phyloP scores from a whole-genome alignment of 2,888 invertebrate species.

The Nudaria mundana region DNA sequence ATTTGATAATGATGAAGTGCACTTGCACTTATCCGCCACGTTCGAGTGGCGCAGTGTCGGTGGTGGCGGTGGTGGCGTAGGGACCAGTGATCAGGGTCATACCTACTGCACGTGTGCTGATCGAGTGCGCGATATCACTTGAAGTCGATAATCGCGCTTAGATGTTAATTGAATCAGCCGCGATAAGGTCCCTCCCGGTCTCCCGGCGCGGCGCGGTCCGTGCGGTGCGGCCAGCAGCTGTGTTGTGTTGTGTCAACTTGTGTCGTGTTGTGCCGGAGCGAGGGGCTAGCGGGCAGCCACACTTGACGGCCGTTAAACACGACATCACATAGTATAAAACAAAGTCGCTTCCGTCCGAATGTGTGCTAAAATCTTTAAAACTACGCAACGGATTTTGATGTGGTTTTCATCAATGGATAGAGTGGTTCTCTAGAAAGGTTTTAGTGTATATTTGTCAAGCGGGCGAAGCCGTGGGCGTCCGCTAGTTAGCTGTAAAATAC shows the following conservation, averaged over 20 bases:
- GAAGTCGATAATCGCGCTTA: slow-evolving; percentile 5
- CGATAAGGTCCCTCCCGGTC: slow-evolving; percentile 24
- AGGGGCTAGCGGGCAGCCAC: neutral
- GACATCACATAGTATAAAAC: neutral
- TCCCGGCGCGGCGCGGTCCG: no score
- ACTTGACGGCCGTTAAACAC: neutral
- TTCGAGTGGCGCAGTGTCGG: neutral
- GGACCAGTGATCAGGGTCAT: neutral
- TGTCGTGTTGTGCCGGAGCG: no score
- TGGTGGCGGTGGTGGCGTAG: neutral
- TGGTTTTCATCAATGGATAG: no score
- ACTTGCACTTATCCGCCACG: neutral
- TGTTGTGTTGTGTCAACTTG: neutral
- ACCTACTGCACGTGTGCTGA: slow-evolving; percentile 29
- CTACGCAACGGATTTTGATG: no score
- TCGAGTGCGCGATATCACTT: slow-evolving; percentile 16
- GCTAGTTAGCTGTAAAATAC: neutral
- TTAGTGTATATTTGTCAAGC: no score
- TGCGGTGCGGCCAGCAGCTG: no score
- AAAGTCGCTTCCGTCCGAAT: neutral
- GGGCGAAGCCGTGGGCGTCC: no score
- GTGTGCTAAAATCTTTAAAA: no score
- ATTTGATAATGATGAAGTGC: neutral
- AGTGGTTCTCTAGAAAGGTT: no score
- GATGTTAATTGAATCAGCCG: slow-evolving; percentile 34